These are phyloP conservation scores for Halesus radiatus DNA, from an alignment of 1,140 invertebrate genomes.

Conservation along the genomic window DNA sequence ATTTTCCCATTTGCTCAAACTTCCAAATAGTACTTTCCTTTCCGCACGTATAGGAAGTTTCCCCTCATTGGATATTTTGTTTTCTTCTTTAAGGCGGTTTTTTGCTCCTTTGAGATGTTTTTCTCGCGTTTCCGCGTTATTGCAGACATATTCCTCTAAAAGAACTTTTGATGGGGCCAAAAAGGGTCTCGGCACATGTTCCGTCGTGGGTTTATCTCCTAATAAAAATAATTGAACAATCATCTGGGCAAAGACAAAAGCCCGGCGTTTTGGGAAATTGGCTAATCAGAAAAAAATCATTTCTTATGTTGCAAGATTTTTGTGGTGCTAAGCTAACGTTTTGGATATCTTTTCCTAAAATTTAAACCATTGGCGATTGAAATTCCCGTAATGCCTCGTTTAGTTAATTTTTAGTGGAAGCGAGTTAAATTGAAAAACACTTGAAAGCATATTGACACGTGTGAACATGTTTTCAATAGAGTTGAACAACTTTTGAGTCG, in stretches of 20 bases:
- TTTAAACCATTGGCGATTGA: too few relatives aligned
- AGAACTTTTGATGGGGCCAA: constrained; percentile 11
- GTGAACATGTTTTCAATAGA: too few relatives aligned
- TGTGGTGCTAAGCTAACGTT: not conserved
- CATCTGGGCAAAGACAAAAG: not conserved
- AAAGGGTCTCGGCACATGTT: constrained; percentile 7
- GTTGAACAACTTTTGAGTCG: too few relatives aligned
- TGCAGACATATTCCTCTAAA: constrained; percentile 4
- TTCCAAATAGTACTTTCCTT: not conserved
- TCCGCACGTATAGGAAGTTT: constrained; percentile 6
- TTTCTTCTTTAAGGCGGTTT: constrained; percentile 24
- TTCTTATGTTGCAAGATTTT: not conserved
- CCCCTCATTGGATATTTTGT: constrained; percentile 19
- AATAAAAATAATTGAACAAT: constrained; percentile 17
- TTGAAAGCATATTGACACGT: too few relatives aligned
- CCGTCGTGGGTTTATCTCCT: not conserved
- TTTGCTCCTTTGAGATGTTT: constrained; percentile 8
- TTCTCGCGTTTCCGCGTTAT: constrained; percentile 17
- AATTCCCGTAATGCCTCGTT: too few relatives aligned
- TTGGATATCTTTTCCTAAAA: too few relatives aligned
- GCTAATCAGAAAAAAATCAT: not conserved
- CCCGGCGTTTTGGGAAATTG: not conserved
- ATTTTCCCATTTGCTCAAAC: constrained; percentile 1
- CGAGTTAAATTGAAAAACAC: too few relatives aligned
- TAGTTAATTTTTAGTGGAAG: too few relatives aligned